Evolutionary conservation across 1,140 invertebrate genomes (phyloP), one percentile per base, ranked within the genome.

Genomic region (Mamestra configurata): DNA sequence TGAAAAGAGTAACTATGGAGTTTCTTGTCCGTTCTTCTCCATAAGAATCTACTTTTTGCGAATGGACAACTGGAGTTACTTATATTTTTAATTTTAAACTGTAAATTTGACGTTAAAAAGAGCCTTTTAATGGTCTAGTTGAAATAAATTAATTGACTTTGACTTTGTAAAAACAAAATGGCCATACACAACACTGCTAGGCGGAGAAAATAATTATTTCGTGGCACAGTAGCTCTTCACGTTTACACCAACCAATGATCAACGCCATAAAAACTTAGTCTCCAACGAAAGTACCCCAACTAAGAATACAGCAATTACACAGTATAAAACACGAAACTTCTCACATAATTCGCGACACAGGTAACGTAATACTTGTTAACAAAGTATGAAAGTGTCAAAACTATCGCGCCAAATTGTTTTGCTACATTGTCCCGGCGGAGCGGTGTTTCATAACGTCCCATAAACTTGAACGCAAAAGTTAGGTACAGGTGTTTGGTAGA

Each of bases 341-440:
- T 68, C 61, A 68, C 46, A 77, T 68, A 53, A 55, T 68, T 66
- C 27, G 20, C 27, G 27, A 66, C 18, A 77, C 46, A 77, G 75
- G 59, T 78, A 80, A 78, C 46, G 70, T 70, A 37, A 77, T 80
- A 83, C 77, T 53, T 75, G 77, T 71, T 73, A 82, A 80, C 79
- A 79, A 88, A 88, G 82, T 87, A 84, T 83, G 77, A 51, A 85
- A 85, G 82, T 90, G 88, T 87, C 88, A 88, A 89, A 90, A 86
- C 85, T 86, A 88, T 81, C 24, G 81, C 57, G 75, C 82, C 43
- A 84, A 90, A 90, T 81, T 87, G 88, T 90, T 84, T 84, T 66
- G 85, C 83, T 87, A 86, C 85, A 86, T 79, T 86, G 89, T 89
- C 87, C 86, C 87, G 84, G 37, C n/a, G 84, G 83, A 84, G 75